Conservation (phyloP, 2,888 invertebrate species). For the Pseudococcus jackbeardsleyi region DNA sequence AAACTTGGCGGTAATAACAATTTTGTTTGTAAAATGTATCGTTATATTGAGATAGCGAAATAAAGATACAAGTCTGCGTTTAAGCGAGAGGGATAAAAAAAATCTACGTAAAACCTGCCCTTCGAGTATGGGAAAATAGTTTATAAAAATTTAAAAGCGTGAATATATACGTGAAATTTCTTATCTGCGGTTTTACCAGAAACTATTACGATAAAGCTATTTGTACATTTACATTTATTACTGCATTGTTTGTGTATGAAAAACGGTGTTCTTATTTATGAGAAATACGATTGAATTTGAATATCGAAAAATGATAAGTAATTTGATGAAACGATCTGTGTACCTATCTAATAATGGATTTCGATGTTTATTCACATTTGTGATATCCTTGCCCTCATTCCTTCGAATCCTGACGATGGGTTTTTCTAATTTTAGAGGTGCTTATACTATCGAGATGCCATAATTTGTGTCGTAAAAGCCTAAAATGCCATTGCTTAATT, state of each 20-base stretch:
- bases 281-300: background rate
- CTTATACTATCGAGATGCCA: background rate
- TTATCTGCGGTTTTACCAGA: background rate
- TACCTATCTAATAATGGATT: too few species aligned
- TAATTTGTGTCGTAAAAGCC: background rate
- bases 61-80: background rate
- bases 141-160: background rate
- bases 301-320: too few species aligned
- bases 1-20: conserved; percentile 20
- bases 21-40: conserved; percentile 9
- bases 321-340: background rate
- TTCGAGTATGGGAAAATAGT: background rate
- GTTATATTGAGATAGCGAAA: conserved; percentile 11
- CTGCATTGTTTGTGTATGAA: background rate
- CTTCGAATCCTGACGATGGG: background rate
- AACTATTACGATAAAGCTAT: conserved; percentile 2
- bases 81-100: background rate
- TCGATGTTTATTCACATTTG: too few species aligned
- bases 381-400: too few species aligned
- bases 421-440: background rate
- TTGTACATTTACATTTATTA: conserved; percentile 2
- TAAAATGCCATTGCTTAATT: background rate
- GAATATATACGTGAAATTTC: conserved; percentile 4
- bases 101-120: background rate
- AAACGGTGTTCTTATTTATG: background rate